A percentile compares a stretch with the other conserved stretches of the same genome.
Evolutionary conservation across 2,113 vertebrate species (phyloP).

Genomic region (Tangachromis dhanisi): DNA sequence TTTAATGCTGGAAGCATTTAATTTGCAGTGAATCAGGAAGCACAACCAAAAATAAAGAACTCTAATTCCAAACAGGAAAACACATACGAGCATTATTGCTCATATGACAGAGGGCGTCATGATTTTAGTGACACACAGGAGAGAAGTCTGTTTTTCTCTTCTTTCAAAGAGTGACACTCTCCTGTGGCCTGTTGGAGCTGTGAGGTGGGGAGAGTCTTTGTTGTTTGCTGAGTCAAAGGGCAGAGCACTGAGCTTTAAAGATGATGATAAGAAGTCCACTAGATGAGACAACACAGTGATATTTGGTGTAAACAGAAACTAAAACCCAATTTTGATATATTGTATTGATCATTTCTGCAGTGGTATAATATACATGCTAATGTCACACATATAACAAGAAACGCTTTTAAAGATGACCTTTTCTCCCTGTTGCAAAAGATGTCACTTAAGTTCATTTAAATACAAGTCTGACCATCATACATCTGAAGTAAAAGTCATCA

Average conservation of each 20-base stretch:
- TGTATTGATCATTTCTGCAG: background rate
- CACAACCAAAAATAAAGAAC: background rate
- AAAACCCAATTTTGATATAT: background rate
- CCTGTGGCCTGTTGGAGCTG: background rate
- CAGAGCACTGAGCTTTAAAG: background rate
- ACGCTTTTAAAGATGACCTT: background rate
- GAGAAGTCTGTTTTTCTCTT: background rate
- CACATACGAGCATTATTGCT: background rate
- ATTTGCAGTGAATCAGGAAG: constrained; percentile 12
- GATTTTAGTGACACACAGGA: background rate
- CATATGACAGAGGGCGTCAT: background rate
- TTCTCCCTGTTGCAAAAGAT: background rate
- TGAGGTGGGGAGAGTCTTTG: background rate
- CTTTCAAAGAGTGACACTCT: background rate
- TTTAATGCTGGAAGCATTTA: constrained; percentile 14
- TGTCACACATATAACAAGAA: background rate
- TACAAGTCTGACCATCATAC: background rate
- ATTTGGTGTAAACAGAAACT: background rate
- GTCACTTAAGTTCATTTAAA: background rate
- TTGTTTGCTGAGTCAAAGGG: background rate
- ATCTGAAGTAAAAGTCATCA: background rate
- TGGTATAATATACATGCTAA: background rate
- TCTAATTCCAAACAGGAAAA: background rate
- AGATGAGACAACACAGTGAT: background rate
- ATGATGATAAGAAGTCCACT: background rate